Evolutionary conservation across 1,140 invertebrate genomes (phyloP), one percentile per base, ranked within the genome.

Genomic region (Euwallacea fornicatus): DNA sequence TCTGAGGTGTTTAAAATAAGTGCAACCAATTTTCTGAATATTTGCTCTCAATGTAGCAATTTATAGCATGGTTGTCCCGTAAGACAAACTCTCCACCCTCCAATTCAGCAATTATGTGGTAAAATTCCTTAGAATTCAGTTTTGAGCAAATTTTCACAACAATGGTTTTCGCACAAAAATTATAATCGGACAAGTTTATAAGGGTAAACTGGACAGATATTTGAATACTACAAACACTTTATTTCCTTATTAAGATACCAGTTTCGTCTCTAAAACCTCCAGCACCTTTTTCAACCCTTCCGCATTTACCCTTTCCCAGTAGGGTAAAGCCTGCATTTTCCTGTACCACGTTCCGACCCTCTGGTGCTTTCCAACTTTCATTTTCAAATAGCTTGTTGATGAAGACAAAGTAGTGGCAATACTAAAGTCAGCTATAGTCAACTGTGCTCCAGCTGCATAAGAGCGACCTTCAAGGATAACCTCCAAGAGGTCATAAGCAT

Each of bases 341-440:
- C 44, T 21, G 11, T 66, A 53, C 70, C 70, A 72, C n/a, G 21
- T 41, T 9, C 33, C 13, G 44, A 72, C 11, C 42, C 56, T 72
- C 11, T 16, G 21, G 41, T 68, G 43, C 43, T 44, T 65, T 44
- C n/a, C 43, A 16, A 33, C 15, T 9, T 50, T 72, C 4, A 77
- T 33, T 2, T 71, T 73, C 7, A 77, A 71, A 6, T 74, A n/a
- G 54, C 79, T 81, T 75, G 84, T 76, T 8, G 78, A 74, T 47
- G 76, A 68, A n/a, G 69, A 75, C 15, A 80, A 69, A 7, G 75
- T 76, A 7, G 75, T 67, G 6, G 75, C 71, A 7, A 83, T 77
- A 41, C 77, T 74, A 58, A 81, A 81, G 72, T 84, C 86, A 21
- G 85, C 86, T 42, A 87, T 81, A 6, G 85, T 86, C 7, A 86